phyloP scores from a whole-genome alignment of 2,888 invertebrate species.

The Calameuta idolon region DNA sequence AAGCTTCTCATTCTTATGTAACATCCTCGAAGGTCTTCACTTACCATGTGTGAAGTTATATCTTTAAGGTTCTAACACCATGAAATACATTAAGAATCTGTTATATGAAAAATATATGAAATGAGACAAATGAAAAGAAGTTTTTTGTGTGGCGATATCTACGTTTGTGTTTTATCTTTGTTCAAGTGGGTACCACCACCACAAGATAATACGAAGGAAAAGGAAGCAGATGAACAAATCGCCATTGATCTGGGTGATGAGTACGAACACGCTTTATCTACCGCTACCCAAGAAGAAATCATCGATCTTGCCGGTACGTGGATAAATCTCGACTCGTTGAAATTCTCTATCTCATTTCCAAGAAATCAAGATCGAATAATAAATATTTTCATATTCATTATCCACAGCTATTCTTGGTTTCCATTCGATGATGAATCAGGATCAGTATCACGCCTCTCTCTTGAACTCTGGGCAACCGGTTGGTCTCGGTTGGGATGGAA shows the following conservation, averaged over 20 bases:
- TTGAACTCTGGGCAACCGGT: slow-evolving; percentile 92
- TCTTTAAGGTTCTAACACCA: not conserved
- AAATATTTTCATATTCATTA: slow-evolving; percentile 22
- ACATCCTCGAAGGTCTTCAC: not conserved
- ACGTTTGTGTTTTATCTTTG: not conserved
- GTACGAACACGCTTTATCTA: slow-evolving; percentile 89
- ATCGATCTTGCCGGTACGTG: slow-evolving; percentile 93
- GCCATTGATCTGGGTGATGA: slow-evolving; percentile 94
- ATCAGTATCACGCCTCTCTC: slow-evolving; percentile 97
- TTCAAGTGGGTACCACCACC: slow-evolving; percentile 85
- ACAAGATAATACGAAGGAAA: slow-evolving; percentile 77
- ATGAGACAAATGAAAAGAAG: not conserved
- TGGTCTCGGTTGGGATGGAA: slow-evolving; percentile 93
- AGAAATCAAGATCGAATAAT: slow-evolving; percentile 5
- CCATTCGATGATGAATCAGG: slow-evolving; percentile 99
- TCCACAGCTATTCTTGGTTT: slow-evolving; percentile 94
- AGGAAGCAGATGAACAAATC: slow-evolving; percentile 91
- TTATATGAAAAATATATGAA: no score
- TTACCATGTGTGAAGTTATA: not conserved
- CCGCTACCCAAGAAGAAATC: slow-evolving; percentile 94
- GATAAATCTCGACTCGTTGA: slow-evolving; percentile 15
- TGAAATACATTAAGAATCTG: not conserved
- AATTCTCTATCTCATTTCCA: slow-evolving; percentile 14
- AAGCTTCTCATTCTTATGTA: not conserved
- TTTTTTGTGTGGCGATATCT: not conserved